These are phyloP conservation scores for Agonopterix heracliana DNA, from an alignment of 2,888 invertebrate genomes.

Conservation along the genomic window DNA sequence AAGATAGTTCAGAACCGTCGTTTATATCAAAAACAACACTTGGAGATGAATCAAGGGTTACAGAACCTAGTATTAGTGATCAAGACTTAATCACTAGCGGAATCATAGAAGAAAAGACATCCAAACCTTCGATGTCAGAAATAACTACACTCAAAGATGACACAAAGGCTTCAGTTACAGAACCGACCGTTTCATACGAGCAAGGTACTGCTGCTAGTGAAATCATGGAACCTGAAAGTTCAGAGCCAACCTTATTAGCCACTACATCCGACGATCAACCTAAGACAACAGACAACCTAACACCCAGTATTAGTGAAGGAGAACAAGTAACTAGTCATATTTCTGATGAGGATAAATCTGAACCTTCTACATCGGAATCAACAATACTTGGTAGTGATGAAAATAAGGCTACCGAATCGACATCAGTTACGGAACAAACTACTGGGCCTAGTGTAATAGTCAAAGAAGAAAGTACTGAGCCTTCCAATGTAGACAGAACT, in stretches of 20 bases:
- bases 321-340: background rate
- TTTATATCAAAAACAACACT: constrained; percentile 17
- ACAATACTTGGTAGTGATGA: background rate
- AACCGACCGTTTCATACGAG: background rate
- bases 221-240: background rate
- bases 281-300: too few relatives aligned
- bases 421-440: constrained; percentile 8
- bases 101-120: background rate
- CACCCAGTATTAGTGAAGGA: too few relatives aligned
- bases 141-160: background rate
- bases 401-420: background rate
- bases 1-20: constrained; percentile 23
- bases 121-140: background rate
- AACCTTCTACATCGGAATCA: background rate
- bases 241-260: constrained; percentile 1
- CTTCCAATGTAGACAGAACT: constrained; percentile 2
- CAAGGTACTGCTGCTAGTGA: background rate
- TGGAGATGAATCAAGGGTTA: constrained; percentile 16
- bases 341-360: constrained; percentile 1
- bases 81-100: background rate
- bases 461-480: constrained; percentile 4
- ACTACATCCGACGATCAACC: background rate
- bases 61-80: constrained; percentile 13
- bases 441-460: background rate
- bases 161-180: background rate